Evolutionary conservation across 2,888 invertebrate species (phyloP).

Genomic region (Dinocampus coccinellae): DNA sequence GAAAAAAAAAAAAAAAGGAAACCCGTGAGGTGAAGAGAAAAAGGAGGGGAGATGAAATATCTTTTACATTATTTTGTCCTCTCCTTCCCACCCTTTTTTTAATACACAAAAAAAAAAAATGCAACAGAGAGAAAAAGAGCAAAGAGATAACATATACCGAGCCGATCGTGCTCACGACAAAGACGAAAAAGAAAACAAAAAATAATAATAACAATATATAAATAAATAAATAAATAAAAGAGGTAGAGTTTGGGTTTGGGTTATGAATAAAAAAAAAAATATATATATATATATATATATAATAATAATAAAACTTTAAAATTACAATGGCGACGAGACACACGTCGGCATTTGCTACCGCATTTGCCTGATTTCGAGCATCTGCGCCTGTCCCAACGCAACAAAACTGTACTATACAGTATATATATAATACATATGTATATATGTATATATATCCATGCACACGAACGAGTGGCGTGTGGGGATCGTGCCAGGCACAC

Average conservation of each 20-base stretch:
- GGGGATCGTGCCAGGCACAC: slow-evolving; percentile 40
- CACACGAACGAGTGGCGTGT: slow-evolving; percentile 36
- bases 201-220: too few species aligned
- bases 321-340: slow-evolving; percentile 67
- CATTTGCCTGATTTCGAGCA: slow-evolving; percentile 47
- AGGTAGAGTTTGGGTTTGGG: slow-evolving; percentile 56
- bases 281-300: too few species aligned
- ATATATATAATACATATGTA: slow-evolving; percentile 4
- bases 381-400: slow-evolving; percentile 45
- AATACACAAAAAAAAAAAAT: background rate
- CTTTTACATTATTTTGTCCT: too few species aligned
- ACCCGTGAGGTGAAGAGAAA: too few species aligned
- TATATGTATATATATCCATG: slow-evolving; percentile 11
- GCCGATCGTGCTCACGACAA: slow-evolving; percentile 5
- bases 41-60: too few species aligned
- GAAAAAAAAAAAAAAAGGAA: background rate
- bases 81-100: background rate
- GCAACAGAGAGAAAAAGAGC: slow-evolving; percentile 12
- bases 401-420: background rate
- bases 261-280: too few species aligned
- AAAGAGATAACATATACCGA: too few species aligned
- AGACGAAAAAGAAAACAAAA: too few species aligned
- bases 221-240: too few species aligned
- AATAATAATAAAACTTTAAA: slow-evolving; percentile 66
- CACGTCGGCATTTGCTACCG: slow-evolving; percentile 58